Percentiles rank a stretch among this genome's conserved stretches.
Conservation (phyloP, 2,888 invertebrate species). For the Thecophora atra region DNA sequence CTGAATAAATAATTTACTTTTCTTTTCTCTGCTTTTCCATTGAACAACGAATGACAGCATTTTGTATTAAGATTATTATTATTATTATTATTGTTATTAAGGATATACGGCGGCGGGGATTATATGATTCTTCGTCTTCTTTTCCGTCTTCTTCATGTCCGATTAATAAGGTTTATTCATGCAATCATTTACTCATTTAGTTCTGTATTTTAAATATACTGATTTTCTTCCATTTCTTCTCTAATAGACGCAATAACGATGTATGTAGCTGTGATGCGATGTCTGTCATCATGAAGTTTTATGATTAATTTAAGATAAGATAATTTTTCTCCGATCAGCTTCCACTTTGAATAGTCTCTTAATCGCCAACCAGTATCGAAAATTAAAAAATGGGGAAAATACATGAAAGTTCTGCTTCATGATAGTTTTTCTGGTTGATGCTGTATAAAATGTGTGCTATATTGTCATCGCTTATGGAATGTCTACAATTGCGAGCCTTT, state of each 20-base stretch:
- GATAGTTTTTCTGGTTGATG: neutral
- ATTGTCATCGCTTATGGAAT: slow-evolving; percentile 43
- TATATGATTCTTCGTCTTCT: slow-evolving; percentile 52
- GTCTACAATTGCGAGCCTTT: slow-evolving; percentile 31
- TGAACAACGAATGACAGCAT: slow-evolving; percentile 3
- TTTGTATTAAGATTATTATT: neutral
- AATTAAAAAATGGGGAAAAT: neutral
- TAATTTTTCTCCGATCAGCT: neutral
- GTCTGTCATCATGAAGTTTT: no score
- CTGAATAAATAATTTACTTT: neutral
- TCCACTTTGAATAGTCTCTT: no score
- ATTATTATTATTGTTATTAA: slow-evolving; percentile 25
- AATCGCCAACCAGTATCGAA: no score
- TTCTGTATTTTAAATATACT: neutral
- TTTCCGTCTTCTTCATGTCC: neutral
- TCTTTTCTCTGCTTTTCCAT: neutral
- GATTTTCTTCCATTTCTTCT: neutral
- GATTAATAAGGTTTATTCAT: slow-evolving; percentile 8
- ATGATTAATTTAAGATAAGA: neutral
- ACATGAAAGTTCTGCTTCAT: no score
- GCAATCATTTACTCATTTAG: slow-evolving; percentile 7
- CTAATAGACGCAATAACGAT: slow-evolving; percentile 25
- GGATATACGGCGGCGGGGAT: slow-evolving; percentile 63
- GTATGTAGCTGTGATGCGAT: neutral
- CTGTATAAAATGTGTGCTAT: slow-evolving; percentile 31